Base-by-base conservation (phyloP, 2,888 invertebrate species). In the Luffia ferchaultella region DNA sequence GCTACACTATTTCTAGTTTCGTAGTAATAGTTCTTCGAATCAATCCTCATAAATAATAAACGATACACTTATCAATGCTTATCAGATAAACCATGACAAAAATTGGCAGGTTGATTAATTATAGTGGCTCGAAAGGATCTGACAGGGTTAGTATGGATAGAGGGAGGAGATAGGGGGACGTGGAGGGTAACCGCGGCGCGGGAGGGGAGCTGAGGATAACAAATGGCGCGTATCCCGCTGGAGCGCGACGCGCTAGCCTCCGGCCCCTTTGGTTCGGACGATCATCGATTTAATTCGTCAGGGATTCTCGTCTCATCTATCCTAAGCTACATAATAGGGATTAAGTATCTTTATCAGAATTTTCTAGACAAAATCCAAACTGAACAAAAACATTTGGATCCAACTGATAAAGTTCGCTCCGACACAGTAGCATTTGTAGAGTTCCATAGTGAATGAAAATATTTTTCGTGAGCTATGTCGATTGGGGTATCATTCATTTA, bases 221-320 rank as follows among this genome's bases (percentile, higher is more conserved):
- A 75, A 75, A 73, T 68, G 67, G 65, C 60, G 60, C 56, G 57
- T 58, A 58, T 63, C 72, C 70, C 68, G 58, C 60, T 67, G 66
- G 68, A 63, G 17, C 46, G 50, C 45, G 50, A 52, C 30, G 30
- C 30, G 3, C 3, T 12, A 12, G 30, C 30, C 30, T 3, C 57
- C 58, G 54, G 53, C 53, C 53, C 56, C 55, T 58, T n/a, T 60
- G 51, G 49, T 48, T 49, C 60, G 55, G 58, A 57, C 64, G 56
- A 68, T 69, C 71, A 75, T 73, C 70, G 60, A 60, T 65, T 61
- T 63, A 64, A 68, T 67, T 61, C 48, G 54, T 58, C 50, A 58
- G 53, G 45, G 49, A 52, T 54, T 54, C 55, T 53, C 50, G 52
- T 45, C n/a, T 49, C 47, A 51, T 53, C 47, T 30, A 30, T 30